Percentiles rank a stretch among this genome's conserved stretches.
Evolutionary conservation across 2,113 vertebrate species (phyloP).

Genomic region (Phrynocephalus versicolor): DNA sequence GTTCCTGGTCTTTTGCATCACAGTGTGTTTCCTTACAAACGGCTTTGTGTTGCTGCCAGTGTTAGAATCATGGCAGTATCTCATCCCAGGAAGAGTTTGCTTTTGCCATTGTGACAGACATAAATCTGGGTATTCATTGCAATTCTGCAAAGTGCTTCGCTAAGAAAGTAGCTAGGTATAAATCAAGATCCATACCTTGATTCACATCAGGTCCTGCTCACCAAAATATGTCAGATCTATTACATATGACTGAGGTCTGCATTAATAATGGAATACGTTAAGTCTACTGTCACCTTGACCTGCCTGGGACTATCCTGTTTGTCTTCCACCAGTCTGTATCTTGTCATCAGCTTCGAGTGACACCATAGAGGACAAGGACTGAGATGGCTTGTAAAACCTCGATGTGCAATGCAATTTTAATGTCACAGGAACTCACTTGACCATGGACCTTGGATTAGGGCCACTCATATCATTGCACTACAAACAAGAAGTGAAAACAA

Average conservation of each 20-base stretch:
- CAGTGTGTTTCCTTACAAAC: slow-evolving; percentile 3
- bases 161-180: slow-evolving; percentile 40
- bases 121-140: slow-evolving; percentile 21
- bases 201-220: slow-evolving; percentile 23
- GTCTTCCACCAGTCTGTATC: background rate
- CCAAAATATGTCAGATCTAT: slow-evolving; percentile 26
- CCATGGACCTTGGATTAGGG: slow-evolving; percentile 1
- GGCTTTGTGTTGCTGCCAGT: background rate
- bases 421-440: background rate
- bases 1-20: background rate
- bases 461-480: background rate
- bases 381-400: background rate
- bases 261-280: slow-evolving; percentile 30
- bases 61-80: slow-evolving; percentile 1
- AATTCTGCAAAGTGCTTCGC: slow-evolving; percentile 21
- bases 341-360: slow-evolving; percentile 20
- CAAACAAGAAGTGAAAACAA: background rate
- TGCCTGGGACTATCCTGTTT: slow-evolving; percentile 13
- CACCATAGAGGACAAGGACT: slow-evolving; percentile 20
- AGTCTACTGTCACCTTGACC: slow-evolving; percentile 27
- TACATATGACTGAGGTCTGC: background rate
- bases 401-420: background rate
- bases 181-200: slow-evolving; percentile 9
- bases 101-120: background rate
- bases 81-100: slow-evolving; percentile 39